Conservation (phyloP, 1,140 invertebrate species). For the Conopomorpha cramerella region DNA sequence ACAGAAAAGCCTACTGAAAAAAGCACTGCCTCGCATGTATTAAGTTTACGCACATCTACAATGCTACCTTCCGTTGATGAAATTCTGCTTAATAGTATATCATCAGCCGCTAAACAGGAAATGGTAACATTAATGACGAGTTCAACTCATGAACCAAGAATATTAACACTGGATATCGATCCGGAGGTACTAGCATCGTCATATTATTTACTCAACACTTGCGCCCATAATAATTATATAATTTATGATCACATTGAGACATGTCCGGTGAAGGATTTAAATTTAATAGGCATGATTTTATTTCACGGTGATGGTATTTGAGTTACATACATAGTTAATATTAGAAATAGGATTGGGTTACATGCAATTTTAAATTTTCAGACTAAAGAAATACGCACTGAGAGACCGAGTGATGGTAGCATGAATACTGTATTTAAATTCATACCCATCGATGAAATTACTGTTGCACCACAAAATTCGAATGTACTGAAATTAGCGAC, state of each 20-base stretch:
- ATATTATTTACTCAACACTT: not conserved
- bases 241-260: not conserved
- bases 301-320: too few relatives aligned
- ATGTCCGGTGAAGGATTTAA: too few relatives aligned
- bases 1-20: constrained; percentile 46
- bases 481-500: constrained; percentile 50
- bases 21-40: constrained; percentile 61
- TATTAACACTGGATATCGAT: constrained; percentile 62
- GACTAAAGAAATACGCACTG: constrained; percentile 57
- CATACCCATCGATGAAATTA: constrained; percentile 54
- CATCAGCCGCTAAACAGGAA: constrained; percentile 57
- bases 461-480: constrained; percentile 29
- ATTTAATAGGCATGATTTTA: too few relatives aligned
- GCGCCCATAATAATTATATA: not conserved
- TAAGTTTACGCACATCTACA: constrained; percentile 59
- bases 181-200: constrained; percentile 48
- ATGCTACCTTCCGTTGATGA: constrained; percentile 59
- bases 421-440: constrained; percentile 50
- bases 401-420: constrained; percentile 41
- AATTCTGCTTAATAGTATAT: constrained; percentile 60
- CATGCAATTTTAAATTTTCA: constrained; percentile 27
- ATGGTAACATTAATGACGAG: constrained; percentile 53
- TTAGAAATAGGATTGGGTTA: too few relatives aligned
- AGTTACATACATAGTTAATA: too few relatives aligned
- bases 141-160: constrained; percentile 55